phyloP scores from a whole-genome alignment of 2,888 invertebrate genomes.

The Drosophila longiperda region DNA sequence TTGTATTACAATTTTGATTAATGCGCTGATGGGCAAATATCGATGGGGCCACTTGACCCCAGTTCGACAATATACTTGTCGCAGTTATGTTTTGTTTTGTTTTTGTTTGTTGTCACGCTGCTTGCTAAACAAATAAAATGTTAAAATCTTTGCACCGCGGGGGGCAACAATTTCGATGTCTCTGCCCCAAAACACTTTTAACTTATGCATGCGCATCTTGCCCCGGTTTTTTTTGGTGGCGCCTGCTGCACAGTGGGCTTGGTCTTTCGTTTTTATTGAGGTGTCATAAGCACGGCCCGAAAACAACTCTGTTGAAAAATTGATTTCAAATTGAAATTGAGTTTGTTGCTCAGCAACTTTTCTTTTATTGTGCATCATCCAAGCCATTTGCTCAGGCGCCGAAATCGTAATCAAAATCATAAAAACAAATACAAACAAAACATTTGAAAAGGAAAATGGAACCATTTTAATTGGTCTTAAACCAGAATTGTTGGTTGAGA shows the following conservation, averaged over 20 bases:
- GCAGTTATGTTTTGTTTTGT: constrained; percentile 32
- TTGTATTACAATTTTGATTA: constrained; percentile 78
- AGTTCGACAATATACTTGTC: constrained; percentile 43
- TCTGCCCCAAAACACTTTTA: constrained; percentile 24
- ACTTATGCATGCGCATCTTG: constrained; percentile 72
- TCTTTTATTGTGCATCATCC: constrained; percentile 54
- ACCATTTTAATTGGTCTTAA: constrained; percentile 73
- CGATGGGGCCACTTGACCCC: constrained; percentile 39
- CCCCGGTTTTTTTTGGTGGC: constrained; percentile 44
- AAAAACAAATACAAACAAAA: constrained; percentile 51
- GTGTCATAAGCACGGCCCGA: constrained; percentile 66
- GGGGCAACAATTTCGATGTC: constrained; percentile 53
- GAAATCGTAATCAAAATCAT: constrained; percentile 79
- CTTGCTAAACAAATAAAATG: constrained; percentile 77
- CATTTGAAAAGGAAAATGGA: constrained; percentile 49
- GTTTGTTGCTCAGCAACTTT: constrained; percentile 53
- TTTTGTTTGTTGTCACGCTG: constrained; percentile 55
- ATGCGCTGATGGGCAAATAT: constrained; percentile 69
- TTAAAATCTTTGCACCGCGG: constrained; percentile 77
- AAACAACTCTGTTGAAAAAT: constrained; percentile 76
- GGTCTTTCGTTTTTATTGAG: constrained; percentile 66
- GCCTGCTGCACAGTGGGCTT: constrained; percentile 58
- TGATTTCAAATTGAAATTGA: constrained; percentile 75
- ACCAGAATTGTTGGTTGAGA: constrained; percentile 14
- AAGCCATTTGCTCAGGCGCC: constrained; percentile 69